Evolutionary conservation across 2,888 invertebrate species (phyloP).

Genomic region (Nymphalis urticae): DNA sequence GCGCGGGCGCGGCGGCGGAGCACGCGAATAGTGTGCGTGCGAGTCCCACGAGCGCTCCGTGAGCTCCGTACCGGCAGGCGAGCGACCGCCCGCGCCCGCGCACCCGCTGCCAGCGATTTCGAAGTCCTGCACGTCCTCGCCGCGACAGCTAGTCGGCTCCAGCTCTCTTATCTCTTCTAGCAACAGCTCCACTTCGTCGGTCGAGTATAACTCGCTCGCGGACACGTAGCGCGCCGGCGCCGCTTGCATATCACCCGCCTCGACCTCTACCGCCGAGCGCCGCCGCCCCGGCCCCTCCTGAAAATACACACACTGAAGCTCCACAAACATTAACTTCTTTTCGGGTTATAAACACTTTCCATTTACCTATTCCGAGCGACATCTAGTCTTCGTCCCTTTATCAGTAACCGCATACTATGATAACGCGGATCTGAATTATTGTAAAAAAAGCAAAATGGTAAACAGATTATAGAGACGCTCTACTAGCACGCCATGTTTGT

Average conservation of each 20-base stretch:
- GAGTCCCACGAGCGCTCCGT: slow-evolving; percentile 80
- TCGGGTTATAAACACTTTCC: slow-evolving; percentile 7
- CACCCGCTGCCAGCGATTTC: slow-evolving; percentile 81
- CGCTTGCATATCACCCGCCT: slow-evolving; percentile 75
- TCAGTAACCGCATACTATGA: slow-evolving; percentile 61
- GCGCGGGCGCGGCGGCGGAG: slow-evolving; percentile 64
- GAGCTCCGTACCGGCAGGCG: slow-evolving; percentile 72
- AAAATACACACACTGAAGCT: slow-evolving; percentile 47
- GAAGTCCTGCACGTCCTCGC: slow-evolving; percentile 79
- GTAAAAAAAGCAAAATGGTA: slow-evolving; percentile 53
- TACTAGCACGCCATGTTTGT: slow-evolving; percentile 74
- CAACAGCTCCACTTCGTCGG: slow-evolving; percentile 81
- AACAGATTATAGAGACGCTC: slow-evolving; percentile 63
- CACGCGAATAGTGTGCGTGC: slow-evolving; percentile 76
- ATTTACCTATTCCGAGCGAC: slow-evolving; percentile 59
- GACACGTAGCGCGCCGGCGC: slow-evolving; percentile 80
- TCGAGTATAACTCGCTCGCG: slow-evolving; percentile 79
- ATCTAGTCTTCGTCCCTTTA: slow-evolving; percentile 54
- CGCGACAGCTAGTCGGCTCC: slow-evolving; percentile 78
- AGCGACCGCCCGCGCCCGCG: slow-evolving; percentile 68
- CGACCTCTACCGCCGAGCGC: slow-evolving; percentile 62
- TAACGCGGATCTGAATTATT: slow-evolving; percentile 42
- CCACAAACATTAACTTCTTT: slow-evolving; percentile 23
- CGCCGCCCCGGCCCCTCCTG: slow-evolving; percentile 65
- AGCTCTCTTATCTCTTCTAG: slow-evolving; percentile 79